Percentiles rank a stretch among this genome's conserved stretches.
phyloP scores from a whole-genome alignment of 2,888 invertebrate genomes.

The Dorcus hopei region DNA sequence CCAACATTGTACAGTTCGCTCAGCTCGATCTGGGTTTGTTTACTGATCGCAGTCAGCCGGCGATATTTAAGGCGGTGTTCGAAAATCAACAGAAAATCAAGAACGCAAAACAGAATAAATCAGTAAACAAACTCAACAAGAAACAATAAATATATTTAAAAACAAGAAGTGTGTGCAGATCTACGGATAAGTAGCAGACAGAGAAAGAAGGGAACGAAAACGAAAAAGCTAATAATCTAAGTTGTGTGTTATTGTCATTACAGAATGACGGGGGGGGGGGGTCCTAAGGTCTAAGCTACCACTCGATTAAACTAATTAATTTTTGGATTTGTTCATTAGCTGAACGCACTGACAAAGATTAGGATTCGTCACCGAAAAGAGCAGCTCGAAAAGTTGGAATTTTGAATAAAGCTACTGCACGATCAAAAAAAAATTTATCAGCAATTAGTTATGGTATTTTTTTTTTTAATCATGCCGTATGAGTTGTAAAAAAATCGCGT shows the following conservation, averaged over 20 bases:
- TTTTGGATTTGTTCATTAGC: slow-evolving; percentile 23
- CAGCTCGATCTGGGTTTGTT: slow-evolving; percentile 26
- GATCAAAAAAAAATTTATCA: too few species aligned
- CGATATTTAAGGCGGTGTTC: not conserved
- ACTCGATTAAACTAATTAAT: too few species aligned
- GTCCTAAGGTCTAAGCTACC: too few species aligned
- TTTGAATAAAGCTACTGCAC: not conserved
- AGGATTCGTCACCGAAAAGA: slow-evolving; percentile 19
- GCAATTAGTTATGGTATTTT: not conserved
- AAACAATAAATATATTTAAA: not conserved
- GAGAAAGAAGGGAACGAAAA: too few species aligned
- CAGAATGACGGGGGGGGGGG: too few species aligned
- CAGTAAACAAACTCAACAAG: slow-evolving; percentile 15
- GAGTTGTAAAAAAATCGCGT: too few species aligned
- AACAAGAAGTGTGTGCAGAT: too few species aligned
- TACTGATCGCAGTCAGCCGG: slow-evolving; percentile 19
- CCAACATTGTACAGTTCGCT: slow-evolving; percentile 44
- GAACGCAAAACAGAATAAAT: slow-evolving; percentile 6
- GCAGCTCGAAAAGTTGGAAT: not conserved
- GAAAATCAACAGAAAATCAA: not conserved
- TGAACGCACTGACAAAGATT: slow-evolving; percentile 36
- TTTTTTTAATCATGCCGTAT: not conserved
- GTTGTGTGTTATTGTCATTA: too few species aligned
- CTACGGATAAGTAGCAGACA: too few species aligned
- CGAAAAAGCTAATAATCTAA: too few species aligned